These are phyloP conservation scores for Corythornis leucogaster DNA, from an alignment of 2,797 vertebrate species.

Conservation along the genomic window DNA sequence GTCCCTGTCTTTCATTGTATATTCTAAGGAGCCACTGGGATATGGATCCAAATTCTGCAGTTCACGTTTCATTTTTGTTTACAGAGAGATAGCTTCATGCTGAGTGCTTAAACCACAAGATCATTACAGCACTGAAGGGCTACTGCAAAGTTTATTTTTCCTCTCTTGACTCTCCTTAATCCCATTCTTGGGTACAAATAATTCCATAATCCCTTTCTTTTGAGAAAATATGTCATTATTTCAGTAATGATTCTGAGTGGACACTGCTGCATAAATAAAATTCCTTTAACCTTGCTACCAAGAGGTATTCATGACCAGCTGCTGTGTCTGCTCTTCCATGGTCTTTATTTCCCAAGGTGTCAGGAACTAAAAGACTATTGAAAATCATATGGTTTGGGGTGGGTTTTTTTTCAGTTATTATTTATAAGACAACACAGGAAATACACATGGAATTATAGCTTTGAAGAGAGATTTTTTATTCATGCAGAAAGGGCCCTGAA, in stretches of 20 bases:
- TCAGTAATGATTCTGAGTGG: background rate
- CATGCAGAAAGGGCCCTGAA: slow-evolving; percentile 22
- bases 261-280: background rate
- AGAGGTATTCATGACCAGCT: background rate
- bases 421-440: slow-evolving; percentile 25
- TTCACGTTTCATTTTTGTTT: background rate
- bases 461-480: slow-evolving; percentile 61
- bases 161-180: background rate
- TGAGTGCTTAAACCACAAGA: background rate
- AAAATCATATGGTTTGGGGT: background rate
- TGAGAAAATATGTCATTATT: background rate
- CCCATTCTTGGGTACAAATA: background rate
- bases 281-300: background rate
- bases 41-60: background rate
- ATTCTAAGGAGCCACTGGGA: background rate
- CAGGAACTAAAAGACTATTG: background rate
- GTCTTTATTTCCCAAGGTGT: background rate
- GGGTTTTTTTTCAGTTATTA: background rate
- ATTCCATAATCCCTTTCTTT: background rate
- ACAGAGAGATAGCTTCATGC: background rate
- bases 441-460: slow-evolving; percentile 34
- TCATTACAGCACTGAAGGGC: background rate
- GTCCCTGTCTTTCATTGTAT: background rate
- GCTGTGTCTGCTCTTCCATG: background rate
- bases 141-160: background rate